Conservation (phyloP, 2,797 vertebrate species). For the Arremon brunneinucha region DNA sequence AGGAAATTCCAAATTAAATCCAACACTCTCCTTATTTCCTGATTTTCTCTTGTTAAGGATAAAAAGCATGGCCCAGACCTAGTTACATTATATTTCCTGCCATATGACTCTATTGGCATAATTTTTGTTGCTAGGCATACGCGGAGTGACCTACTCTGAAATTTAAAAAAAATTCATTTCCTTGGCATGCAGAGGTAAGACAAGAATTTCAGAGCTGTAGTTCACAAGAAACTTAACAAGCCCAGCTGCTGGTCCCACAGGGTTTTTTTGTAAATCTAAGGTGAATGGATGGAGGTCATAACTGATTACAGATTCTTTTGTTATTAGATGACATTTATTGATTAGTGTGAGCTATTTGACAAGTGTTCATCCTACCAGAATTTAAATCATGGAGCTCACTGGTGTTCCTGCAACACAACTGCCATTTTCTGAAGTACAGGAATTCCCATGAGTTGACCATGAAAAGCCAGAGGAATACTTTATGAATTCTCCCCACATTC, state of each 20-base stretch:
- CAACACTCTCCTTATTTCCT: constrained; percentile 51
- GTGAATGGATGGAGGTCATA: background rate
- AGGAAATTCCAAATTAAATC: constrained; percentile 58
- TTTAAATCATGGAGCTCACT: background rate
- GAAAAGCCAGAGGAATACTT: background rate
- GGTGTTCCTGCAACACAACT: background rate
- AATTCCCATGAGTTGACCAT: background rate
- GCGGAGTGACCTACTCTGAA: background rate
- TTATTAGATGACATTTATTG: constrained; percentile 9
- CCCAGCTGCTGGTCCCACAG: background rate
- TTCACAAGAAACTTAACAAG: background rate
- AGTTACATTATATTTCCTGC: constrained; percentile 46
- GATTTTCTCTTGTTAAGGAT: constrained; percentile 51
- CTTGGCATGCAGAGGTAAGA: background rate
- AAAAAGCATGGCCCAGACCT: constrained; percentile 28
- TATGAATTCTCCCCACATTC: background rate
- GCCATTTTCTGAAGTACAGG: background rate
- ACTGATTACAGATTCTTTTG: background rate
- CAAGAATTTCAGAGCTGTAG: background rate
- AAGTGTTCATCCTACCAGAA: background rate
- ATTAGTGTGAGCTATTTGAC: background rate
- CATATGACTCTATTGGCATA: background rate
- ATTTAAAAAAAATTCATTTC: background rate
- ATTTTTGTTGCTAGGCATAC: background rate
- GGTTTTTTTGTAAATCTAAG: background rate